phyloP scores from a whole-genome alignment of 2,113 vertebrate genomes.

The Osmerus mordax region DNA sequence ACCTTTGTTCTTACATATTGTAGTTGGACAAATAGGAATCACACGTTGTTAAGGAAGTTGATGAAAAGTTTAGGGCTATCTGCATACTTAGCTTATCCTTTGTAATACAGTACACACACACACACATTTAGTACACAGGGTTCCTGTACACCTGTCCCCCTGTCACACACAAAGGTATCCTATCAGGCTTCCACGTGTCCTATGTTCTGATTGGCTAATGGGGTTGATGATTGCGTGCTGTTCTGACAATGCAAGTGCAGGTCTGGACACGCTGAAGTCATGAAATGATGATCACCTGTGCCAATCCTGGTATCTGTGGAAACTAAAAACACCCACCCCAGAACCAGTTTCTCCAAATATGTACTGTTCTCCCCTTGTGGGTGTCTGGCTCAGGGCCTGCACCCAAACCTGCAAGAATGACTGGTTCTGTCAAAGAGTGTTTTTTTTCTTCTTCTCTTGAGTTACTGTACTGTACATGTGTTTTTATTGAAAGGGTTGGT shows the following conservation, averaged over 20 bases:
- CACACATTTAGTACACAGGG: constrained; percentile 2
- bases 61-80: constrained; percentile 10
- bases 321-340: constrained; percentile 88
- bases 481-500: neutral
- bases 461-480: constrained; percentile 7
- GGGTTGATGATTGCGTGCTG: constrained; percentile 76
- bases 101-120: constrained; percentile 8
- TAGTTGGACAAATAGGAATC: neutral
- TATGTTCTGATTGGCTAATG: constrained; percentile 78
- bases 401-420: constrained; percentile 86
- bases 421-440: constrained; percentile 71
- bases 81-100: constrained; percentile 7
- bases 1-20: neutral
- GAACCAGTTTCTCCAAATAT: constrained; percentile 87
- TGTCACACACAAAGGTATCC: constrained; percentile 61
- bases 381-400: constrained; percentile 73
- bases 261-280: constrained; percentile 85
- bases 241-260: constrained; percentile 84
- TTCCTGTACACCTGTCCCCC: constrained; percentile 62
- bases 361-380: constrained; percentile 44
- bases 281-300: constrained; percentile 81
- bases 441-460: neutral
- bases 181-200: constrained; percentile 74
- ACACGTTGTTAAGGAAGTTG: constrained; percentile 30
- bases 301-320: constrained; percentile 93